Evolutionary conservation across 1,140 invertebrate species (phyloP).

Genomic region (Anoplolepis gracilipes): DNA sequence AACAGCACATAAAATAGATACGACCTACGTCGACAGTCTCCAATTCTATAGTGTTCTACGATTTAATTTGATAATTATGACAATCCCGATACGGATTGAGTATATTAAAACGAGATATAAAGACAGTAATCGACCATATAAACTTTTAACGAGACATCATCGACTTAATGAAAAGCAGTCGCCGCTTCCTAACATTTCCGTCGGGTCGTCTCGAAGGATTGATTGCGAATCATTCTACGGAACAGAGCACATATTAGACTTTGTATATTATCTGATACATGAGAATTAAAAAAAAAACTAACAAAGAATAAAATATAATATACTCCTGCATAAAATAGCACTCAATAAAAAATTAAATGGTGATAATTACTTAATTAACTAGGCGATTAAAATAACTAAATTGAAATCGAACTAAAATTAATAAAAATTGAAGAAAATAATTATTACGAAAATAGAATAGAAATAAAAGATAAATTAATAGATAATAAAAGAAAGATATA

Average conservation of each 20-base stretch:
- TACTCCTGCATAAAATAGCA: not conserved
- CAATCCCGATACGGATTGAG: conserved; percentile 26
- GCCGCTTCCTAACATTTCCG: conserved; percentile 54
- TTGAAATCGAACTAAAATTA: not conserved
- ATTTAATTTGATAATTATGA: conserved; percentile 35
- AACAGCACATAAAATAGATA: conserved; percentile 45
- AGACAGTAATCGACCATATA: conserved; percentile 52
- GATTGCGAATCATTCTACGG: conserved; percentile 41
- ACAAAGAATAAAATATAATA: not conserved
- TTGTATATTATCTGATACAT: conserved; percentile 38
- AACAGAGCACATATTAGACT: conserved; percentile 34
- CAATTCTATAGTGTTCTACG: not conserved
- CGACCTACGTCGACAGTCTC: not conserved
- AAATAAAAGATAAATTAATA: too few relatives aligned
- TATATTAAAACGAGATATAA: conserved; percentile 48
- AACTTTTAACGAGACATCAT: conserved; percentile 53
- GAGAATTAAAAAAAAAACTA: conserved; percentile 5
- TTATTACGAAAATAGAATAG: not conserved
- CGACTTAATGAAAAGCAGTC: conserved; percentile 51
- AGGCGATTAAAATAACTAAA: not conserved
- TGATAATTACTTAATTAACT: conserved; percentile 19
- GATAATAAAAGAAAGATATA: too few relatives aligned
- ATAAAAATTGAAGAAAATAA: not conserved
- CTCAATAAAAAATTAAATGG: conserved; percentile 25
- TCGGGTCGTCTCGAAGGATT: conserved; percentile 19